Base-by-base conservation (phyloP, 2,113 vertebrate species). In the Cephalopterus ornatus region DNA sequence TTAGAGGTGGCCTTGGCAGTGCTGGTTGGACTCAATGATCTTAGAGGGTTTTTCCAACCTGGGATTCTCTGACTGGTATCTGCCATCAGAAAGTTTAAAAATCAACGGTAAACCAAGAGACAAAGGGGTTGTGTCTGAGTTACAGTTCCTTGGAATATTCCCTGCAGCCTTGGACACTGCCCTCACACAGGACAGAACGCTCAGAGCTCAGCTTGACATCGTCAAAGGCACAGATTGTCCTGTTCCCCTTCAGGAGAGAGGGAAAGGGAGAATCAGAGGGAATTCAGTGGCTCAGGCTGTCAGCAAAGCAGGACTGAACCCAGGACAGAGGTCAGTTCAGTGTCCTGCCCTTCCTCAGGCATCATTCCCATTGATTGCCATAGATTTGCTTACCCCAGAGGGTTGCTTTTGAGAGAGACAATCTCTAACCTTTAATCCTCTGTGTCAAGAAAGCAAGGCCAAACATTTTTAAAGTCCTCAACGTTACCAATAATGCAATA, bases 401-500 rank as follows among this genome's bases (percentile, higher is more conserved):
- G 14, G 5, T 88, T 80, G 41, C n/a, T 22, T 55, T 70, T 52
- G 44, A 53, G 79, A 83, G 89, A 93, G 50, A 52, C 79, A 46
- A 9, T 76, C 75, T 83, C 93, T 95, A 8, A 83, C 91, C 92
- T 96, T 96, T 92, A 59, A 70, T 86, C 89, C 68, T 88, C 39
- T 37, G 35, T 88, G 93, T 83, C 84, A 92, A 66, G 68, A 89
- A 95, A 92, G 90, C 93, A 76, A 91, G 70, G 92, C 92, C 94
- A 93, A 86, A 80, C 88, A 44, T 89, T 94, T 93, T 67, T 46
- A 35, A 93, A 94, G 56, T 73, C 95, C 62, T 93, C 72, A 80
- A 37, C 94, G 88, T 92, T 96, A 95, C 95, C 95, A 96, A 92
- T 96, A 97, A 85, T 58, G 87, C 88, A 90, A 88, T 97, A 93